Conservation (phyloP, 2,888 invertebrate genomes). For the Ptychoptera contaminata region DNA sequence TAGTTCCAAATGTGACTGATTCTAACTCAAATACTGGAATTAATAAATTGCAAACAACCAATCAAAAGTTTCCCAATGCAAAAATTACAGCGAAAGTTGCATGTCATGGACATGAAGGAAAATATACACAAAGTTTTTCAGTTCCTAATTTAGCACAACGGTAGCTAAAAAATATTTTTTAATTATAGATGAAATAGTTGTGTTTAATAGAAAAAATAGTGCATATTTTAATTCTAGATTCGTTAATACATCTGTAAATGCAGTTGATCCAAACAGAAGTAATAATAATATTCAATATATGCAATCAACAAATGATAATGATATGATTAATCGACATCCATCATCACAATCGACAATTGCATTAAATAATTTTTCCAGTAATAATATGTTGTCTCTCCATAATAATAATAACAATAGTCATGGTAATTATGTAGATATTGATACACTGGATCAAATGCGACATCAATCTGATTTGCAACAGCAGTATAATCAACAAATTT, state of each 20-base stretch:
- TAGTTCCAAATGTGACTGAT: slow-evolving; percentile 7
- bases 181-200: background rate
- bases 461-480: slow-evolving; percentile 23
- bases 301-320: slow-evolving; percentile 2
- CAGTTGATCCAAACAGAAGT: background rate
- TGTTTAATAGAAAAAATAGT: background rate
- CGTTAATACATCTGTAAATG: slow-evolving; percentile 6
- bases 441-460: slow-evolving; percentile 37
- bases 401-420: slow-evolving; percentile 13
- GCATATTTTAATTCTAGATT: slow-evolving; percentile 4
- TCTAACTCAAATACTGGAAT: slow-evolving; percentile 18
- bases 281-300: background rate
- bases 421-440: slow-evolving; percentile 38
- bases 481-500: slow-evolving; percentile 11
- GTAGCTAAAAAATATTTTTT: background rate
- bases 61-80: slow-evolving; percentile 62
- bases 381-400: background rate
- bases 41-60: slow-evolving; percentile 27
- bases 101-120: slow-evolving; percentile 64
- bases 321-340: slow-evolving; percentile 12
- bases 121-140: slow-evolving; percentile 39
- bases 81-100: slow-evolving; percentile 45
- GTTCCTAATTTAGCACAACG: slow-evolving; percentile 35
- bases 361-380: slow-evolving; percentile 2
- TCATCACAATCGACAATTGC: slow-evolving; percentile 14